Evolutionary conservation across 2,888 invertebrate genomes (phyloP), one percentile per base, ranked within the genome.

Genomic region (Calameuta pallipes): DNA sequence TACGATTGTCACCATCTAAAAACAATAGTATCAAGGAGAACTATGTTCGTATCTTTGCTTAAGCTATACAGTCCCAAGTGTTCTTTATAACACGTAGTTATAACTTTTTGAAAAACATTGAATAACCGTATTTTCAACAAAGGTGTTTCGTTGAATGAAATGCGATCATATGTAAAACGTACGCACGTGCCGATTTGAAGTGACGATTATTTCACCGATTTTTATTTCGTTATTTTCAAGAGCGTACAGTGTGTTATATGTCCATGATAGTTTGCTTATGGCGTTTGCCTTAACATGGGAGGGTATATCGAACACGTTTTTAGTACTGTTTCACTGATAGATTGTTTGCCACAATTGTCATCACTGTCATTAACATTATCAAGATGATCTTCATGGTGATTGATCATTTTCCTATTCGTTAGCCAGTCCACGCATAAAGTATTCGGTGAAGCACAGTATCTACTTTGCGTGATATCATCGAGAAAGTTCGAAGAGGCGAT

Each of bases 361-460:
- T 71, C 69, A 41, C 77, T 79, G 69, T 78, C 76, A 33, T 77
- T 83, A 23, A 82, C 82, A 35, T 83, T 82, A 56, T 81, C 82
- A 71, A 82, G 83, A 23, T 82, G 84, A 71, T 82, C 83, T 30
- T 56, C 56, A 23, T 23, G 56, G 82, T 82, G 71, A 31, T 23
- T 13, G 6, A 6, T 34, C 1, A 34, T 2, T 34, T 33, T 71
- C 12, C 71, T 71, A n/a, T 71, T 71, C 13, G 81, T 80, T 12
- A 87, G 76, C 86, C 86, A 86, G 31, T 86, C 88, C 75, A 70
- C 80, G 74, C 80, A 84, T 37, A 84, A 80, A 69, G 86, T 83
- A 2, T 82, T 81, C n/a, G 85, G 85, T 82, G 84, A 86, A 78
- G 86, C 85, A 80, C 81, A 84, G 9, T 83, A 76, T 78, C 87